Evolutionary conservation across 2,888 invertebrate species (phyloP), one percentile per base, ranked within the genome.

Genomic region (Papilio elwesi): DNA sequence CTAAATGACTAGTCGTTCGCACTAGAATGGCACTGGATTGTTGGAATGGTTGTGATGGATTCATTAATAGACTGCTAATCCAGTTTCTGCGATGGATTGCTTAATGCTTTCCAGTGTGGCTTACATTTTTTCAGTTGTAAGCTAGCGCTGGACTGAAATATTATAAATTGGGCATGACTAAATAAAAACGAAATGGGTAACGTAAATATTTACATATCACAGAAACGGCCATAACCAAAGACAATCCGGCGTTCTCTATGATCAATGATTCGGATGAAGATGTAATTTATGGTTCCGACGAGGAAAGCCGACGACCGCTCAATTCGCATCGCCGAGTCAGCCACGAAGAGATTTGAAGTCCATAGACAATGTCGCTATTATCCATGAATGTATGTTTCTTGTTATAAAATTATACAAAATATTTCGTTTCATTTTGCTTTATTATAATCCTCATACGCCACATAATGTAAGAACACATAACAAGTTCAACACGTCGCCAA

Each of bases 231-330:
- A 97, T 99, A 80, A 97, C 98, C 68, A 99, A 98, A 93, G 99
- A 99, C 94, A 99, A 99, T 94, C 99, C 99, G 65, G 97, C 98
- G 12, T 98, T 99, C 90, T 99, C 99, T 36, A 99, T 99, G 99
- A 96, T 99, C 81, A 99, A 99, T 90, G 99, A 99, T 85, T 99
- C 98, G 0, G 99, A 99, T 85, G 99, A 99, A 89, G 98, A 98
- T 78, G 98, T 99, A 10, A 97, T 98, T 81, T 99, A 98, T 87
- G 98, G 98, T 36, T 97, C 98, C 0, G 98, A 98, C 77, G 98
- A 98, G 82, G 98, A 98, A 81, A 97, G 97, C 82, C 95, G 97
- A 74, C 95, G 97, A 76, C 97, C 97, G 0, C 94, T 97, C 68
- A 97, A 97, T 78, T 95, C 97, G 68, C 94, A 94, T 66, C 95